Evolutionary conservation across 2,888 invertebrate species (phyloP), one percentile per base, ranked within the genome.

Genomic region (Aplocera efformata): DNA sequence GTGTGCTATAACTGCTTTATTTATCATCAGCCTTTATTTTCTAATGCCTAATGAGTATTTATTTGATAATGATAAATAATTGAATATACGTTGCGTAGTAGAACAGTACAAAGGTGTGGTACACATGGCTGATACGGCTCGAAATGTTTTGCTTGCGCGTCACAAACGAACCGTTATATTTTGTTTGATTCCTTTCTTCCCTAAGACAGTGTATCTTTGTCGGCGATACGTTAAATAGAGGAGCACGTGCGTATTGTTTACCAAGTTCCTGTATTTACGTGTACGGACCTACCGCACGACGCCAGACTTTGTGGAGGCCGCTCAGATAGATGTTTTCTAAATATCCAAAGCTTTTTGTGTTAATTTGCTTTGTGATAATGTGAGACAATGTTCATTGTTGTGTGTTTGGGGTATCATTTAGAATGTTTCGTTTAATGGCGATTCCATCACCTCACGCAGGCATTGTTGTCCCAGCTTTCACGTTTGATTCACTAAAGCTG

Each of bases 281-380:
- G 51, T 37, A 49, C 38, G 51, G 73, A 79, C 80, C 75, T 76
- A 79, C 79, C 79, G 73, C 80, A 77, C 69, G 56, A 46, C 34
- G 50, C 44, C 50, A 53, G 40, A 55, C 50, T 52, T 52, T 55
- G 45, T 44, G 48, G 43, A 50, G 48, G 48, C 52, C 54, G 52
- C 44, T 47, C 50, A 51, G 42, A 50, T 41, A 51, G 42, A 57
- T 57, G 55, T 60, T 54, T 43, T 32, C 37, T 48, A 58, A 58
- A 48, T 39, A 34, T 36, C 45, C 35, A 44, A 56, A 54, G 50
- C 35, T 50, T 51, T 53, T 36, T 42, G 39, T 48, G 48, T 53
- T 52, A 50, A 69, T 68, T 69, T 62, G 53, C 42, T 57, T 55
- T 62, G 41, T 60, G 66, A 67, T 69, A 68, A 61, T 58, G 51